Conservation (phyloP, 2,797 vertebrate species). For the Scarus forsteni region DNA sequence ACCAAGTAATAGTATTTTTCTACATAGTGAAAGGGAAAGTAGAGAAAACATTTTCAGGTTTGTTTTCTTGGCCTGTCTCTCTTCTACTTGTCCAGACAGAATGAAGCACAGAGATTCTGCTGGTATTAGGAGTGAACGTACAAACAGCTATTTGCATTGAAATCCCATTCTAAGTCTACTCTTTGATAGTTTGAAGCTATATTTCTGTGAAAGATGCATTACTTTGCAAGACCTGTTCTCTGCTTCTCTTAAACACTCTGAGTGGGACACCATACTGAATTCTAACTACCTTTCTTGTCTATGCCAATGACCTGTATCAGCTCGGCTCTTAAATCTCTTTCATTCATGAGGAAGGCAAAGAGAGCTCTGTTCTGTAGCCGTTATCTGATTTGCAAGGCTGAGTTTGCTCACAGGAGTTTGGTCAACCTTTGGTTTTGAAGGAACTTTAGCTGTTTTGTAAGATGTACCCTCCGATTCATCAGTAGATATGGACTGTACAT, state of each 20-base stretch:
- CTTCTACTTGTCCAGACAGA: constrained; percentile 24
- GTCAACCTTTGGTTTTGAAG: constrained; percentile 49
- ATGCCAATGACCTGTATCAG: constrained; percentile 47
- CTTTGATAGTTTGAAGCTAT: constrained; percentile 8
- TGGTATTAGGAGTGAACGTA: constrained; percentile 12
- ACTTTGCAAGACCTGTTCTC: constrained; percentile 10
- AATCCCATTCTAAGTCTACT: constrained; percentile 11
- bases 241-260: constrained; percentile 30
- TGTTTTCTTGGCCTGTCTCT: constrained; percentile 22
- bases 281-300: constrained; percentile 29
- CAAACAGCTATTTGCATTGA: constrained; percentile 21
- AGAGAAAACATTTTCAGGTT: background rate
- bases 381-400: constrained; percentile 42
- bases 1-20: background rate
- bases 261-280: constrained; percentile 34
- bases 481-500: too few relatives aligned
- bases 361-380: constrained; percentile 22
- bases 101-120: constrained; percentile 13
- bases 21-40: background rate
- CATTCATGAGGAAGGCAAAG: constrained; percentile 21
- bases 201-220: constrained; percentile 11
- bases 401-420: constrained; percentile 40
- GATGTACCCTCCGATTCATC: background rate
- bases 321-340: constrained; percentile 40
- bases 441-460: constrained; percentile 23